phyloP scores from a whole-genome alignment of 2,113 vertebrate genomes.

The Solea solea region DNA sequence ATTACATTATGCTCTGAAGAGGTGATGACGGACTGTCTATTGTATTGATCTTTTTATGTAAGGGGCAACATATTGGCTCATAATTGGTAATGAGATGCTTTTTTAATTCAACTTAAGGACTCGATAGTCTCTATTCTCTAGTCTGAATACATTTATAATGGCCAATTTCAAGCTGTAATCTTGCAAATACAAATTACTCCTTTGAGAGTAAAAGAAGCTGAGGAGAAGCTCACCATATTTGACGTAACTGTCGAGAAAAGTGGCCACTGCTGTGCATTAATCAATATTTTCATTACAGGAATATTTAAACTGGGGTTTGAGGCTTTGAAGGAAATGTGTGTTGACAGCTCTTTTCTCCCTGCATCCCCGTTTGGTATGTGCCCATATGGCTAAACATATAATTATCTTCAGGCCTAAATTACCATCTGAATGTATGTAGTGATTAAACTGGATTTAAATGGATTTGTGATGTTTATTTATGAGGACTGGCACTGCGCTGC shows the following conservation, averaged over 20 bases:
- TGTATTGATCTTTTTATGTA: not conserved
- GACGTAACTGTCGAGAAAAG: not conserved
- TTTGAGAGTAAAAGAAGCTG: constrained; percentile 7
- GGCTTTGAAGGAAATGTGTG: constrained; percentile 27
- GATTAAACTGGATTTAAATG: constrained; percentile 40
- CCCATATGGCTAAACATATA: constrained; percentile 35
- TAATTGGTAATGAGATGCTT: not conserved
- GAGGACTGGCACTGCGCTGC: constrained; percentile 23
- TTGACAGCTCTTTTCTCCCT: constrained; percentile 28
- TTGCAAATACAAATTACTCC: constrained; percentile 14
- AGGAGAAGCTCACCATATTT: not conserved
- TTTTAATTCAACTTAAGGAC: not conserved
- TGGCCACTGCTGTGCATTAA: not conserved
- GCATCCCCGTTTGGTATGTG: constrained; percentile 12
- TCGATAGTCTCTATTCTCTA: not conserved
- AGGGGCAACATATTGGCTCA: not conserved
- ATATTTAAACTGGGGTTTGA: constrained; percentile 15
- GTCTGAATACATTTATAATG: not conserved
- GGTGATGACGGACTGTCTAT: not conserved
- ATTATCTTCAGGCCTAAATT: constrained; percentile 42
- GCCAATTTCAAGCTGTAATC: not conserved
- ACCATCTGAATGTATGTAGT: constrained; percentile 25
- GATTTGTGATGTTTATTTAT: constrained; percentile 40
- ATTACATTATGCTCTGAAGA: not conserved
- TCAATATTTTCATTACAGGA: constrained; percentile 30